Evolutionary conservation across 2,113 vertebrate species (phyloP), one percentile per base, ranked within the genome.

Genomic region (Beaufortia kweichowensis): DNA sequence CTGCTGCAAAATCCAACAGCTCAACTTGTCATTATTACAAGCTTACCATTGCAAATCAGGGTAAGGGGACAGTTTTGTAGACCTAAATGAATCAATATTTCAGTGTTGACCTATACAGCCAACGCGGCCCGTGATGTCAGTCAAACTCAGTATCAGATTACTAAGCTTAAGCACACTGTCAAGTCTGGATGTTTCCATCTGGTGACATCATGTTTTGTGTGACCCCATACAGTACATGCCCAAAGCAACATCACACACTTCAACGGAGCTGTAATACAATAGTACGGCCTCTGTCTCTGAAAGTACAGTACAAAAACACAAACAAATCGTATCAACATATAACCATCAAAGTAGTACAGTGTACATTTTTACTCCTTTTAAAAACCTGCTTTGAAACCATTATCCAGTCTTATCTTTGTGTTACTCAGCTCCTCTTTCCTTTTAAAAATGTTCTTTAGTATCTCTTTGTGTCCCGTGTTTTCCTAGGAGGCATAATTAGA

Each of bases 401-500:
- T 66, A n/a, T 4, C 23, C 19, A 26, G 28, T 21, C 14, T 21
- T 50, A 48, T 50, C 29, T 70, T 56, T 56, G 1, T 17, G 33
- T 56, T 28, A 33, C 4, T 4, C 53, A 41, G 15, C 68, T 55
- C n/a, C n/a, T 28, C 33, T 69, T 67, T 48, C 43, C n/a, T 48
- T 67, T 67, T 46, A 2, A 21, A 21, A 23, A 59, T 59, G 53
- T 71, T 57, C 21, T 43, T 71, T 8, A 41, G 53, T 41, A 7
- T 57, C 17, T 17, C 39, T 56, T 33, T 59, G 53, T 41, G 68
- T 23, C 53, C 68, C 28, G 46, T 2, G 4, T 59, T 35, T 3
- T 43, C 53, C 55, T 59, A 23, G 17, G 33, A 53, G 68, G 68
- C 31, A 71, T 56, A 71, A 59, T 69, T 41, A 59, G 53, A 41